phyloP scores from a whole-genome alignment of 2,888 invertebrate species.

The Rugalucina vietnamica region DNA sequence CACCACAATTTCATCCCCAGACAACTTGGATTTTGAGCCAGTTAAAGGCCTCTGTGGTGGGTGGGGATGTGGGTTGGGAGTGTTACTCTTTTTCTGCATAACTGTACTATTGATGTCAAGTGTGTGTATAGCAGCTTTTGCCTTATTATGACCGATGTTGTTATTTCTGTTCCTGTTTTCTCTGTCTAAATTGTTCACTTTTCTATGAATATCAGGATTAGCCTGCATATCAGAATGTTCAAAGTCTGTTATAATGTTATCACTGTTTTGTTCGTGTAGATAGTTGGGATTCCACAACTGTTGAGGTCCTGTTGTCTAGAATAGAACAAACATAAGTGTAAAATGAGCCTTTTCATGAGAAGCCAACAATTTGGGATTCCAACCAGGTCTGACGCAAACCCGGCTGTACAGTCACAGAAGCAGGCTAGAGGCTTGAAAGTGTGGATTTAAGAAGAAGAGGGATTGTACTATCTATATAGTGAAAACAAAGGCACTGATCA shows the following conservation, averaged over 20 bases:
- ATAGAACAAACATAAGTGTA: conserved; percentile 10
- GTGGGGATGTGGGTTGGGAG: conserved; percentile 37
- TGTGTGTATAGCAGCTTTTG: conserved; percentile 42
- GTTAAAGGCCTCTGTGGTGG: conserved; percentile 52
- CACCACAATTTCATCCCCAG: conserved; percentile 66
- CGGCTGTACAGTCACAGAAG: too few relatives aligned
- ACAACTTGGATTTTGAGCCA: conserved; percentile 36
- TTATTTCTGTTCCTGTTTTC: neutral
- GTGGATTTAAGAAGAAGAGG: too few relatives aligned
- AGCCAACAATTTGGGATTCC: too few relatives aligned
- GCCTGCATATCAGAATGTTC: neutral
- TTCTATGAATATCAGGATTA: neutral
- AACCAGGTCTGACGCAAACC: too few relatives aligned
- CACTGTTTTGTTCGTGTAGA: neutral
- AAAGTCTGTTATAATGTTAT: neutral
- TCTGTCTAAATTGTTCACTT: neutral
- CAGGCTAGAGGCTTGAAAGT: too few relatives aligned
- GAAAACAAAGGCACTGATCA: too few relatives aligned
- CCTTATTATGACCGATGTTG: neutral
- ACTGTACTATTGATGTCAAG: conserved; percentile 46
- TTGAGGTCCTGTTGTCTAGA: conserved; percentile 57
- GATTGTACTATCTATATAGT: too few relatives aligned
- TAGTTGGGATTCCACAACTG: conserved; percentile 65
- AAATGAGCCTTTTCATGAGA: too few relatives aligned
- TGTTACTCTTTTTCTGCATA: conserved; percentile 29